Evolutionary conservation across 2,113 vertebrate genomes (phyloP).

Genomic region (Albula goreensis): DNA sequence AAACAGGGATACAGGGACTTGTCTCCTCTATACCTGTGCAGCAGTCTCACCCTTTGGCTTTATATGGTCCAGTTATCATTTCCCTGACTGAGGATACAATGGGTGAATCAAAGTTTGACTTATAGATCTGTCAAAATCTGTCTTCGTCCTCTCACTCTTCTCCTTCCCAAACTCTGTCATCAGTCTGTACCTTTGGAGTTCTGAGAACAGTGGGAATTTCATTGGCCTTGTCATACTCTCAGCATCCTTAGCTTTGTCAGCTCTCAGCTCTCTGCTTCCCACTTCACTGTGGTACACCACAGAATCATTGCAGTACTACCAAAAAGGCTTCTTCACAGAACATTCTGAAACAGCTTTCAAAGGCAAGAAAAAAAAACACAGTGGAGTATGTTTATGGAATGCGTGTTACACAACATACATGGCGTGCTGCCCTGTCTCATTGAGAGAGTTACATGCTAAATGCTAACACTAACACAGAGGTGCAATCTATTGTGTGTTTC

Average conservation of each 20-base stretch:
- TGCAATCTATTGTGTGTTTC: background rate
- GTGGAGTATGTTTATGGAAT: background rate
- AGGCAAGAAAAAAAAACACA: background rate
- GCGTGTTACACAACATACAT: background rate
- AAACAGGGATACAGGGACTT: too few relatives aligned
- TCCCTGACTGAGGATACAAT: too few relatives aligned
- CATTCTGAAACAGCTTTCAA: constrained; percentile 2
- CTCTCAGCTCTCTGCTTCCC: background rate
- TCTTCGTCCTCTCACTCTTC: background rate
- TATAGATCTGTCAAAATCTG: background rate
- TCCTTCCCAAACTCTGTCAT: background rate
- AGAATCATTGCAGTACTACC: background rate
- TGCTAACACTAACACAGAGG: too few relatives aligned
- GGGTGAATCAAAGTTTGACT: too few relatives aligned
- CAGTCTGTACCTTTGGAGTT: background rate
- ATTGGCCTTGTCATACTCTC: background rate
- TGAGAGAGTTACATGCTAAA: background rate
- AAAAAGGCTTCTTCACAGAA: constrained; percentile 6
- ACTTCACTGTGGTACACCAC: background rate
- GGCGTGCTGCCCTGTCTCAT: background rate
- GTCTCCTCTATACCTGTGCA: too few relatives aligned
- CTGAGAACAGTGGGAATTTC: background rate
- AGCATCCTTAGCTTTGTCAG: background rate
- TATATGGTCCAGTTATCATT: too few relatives aligned
- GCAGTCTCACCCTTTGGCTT: too few relatives aligned